Conservation (phyloP, 1,140 invertebrate species). For the Nomia melanderi region DNA sequence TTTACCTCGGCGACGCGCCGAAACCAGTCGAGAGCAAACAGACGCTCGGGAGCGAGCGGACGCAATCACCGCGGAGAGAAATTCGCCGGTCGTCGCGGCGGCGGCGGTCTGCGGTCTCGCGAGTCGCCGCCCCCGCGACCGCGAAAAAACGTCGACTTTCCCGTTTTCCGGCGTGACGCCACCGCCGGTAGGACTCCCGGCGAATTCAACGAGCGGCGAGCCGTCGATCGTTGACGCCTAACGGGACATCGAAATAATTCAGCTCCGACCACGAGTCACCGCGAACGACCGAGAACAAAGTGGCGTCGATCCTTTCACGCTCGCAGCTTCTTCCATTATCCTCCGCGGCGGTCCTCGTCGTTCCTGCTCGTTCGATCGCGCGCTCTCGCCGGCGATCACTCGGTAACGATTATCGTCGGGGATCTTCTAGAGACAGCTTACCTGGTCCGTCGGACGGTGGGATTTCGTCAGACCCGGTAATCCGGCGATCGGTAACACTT, state of each 20-base stretch:
- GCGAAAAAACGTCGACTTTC: conserved; percentile 15
- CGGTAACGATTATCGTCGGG: too few relatives aligned
- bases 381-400: too few relatives aligned
- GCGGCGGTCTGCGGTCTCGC: too few relatives aligned
- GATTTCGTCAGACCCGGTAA: conserved; percentile 1
- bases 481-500: conserved; percentile 17
- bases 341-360: neutral
- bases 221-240: conserved; percentile 49
- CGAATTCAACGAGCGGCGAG: conserved; percentile 12
- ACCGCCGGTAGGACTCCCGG: too few relatives aligned
- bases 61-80: neutral
- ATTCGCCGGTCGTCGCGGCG: neutral
- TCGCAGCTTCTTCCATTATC: neutral
- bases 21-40: too few relatives aligned
- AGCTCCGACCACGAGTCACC: too few relatives aligned
- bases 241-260: conserved; percentile 37
- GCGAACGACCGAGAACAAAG: neutral
- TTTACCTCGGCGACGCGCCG: too few relatives aligned
- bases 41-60: too few relatives aligned
- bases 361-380: too few relatives aligned
- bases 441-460: neutral
- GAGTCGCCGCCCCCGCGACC: too few relatives aligned
- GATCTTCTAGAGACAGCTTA: too few relatives aligned
- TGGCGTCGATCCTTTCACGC: neutral
- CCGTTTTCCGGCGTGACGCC: neutral